Evolutionary conservation across 2,888 invertebrate species (phyloP), one percentile per base, ranked within the genome.

Genomic region (Drosophila nr. medialis): DNA sequence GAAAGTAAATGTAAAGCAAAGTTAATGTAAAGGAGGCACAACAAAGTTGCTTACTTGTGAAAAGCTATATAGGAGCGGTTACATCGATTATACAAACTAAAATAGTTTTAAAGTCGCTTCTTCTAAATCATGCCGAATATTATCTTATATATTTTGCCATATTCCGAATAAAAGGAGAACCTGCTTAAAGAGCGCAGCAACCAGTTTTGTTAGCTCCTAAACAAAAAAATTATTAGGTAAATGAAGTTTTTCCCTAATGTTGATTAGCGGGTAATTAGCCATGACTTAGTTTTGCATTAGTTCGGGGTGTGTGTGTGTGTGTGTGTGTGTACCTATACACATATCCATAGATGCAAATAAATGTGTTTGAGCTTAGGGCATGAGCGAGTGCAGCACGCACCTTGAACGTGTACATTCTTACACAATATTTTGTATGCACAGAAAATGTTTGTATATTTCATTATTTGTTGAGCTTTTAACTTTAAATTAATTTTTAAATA

Each of bases 401-500:
- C 21, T 45, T 36, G 18, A 21, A 30, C 30, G 18, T 29, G 58
- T 11, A 30, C 2, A 29, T 5, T 45, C 29, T 42, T 50, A 32
- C 21, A 53, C 48, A 11, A 10, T 53, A 38, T 54, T 42, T 36
- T 27, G 15, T 34, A 56, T 34, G 32, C 36, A 38, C 36, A 58
- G 38, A 60, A 75, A 80, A 72, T 86, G 32, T 83, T 64, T 62
- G 77, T 53, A 76, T 73, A 83, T 80, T 82, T 86, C 64, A 89
- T 87, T 89, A 70, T 89, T 77, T 86, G 86, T 86, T 65, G 61
- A 77, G 86, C 89, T 86, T 77, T 86, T 80, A 90, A 86, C 77
- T 89, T 89, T 83, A 86, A 90, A 90, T 89, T 90, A 90, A 85
- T 90, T 90, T 85, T 83, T 90, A 83, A 85, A 89, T 72, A 74